These are phyloP conservation scores for Graptemys geographica DNA, from an alignment of 2,797 vertebrate genomes.

Conservation along the genomic window DNA sequence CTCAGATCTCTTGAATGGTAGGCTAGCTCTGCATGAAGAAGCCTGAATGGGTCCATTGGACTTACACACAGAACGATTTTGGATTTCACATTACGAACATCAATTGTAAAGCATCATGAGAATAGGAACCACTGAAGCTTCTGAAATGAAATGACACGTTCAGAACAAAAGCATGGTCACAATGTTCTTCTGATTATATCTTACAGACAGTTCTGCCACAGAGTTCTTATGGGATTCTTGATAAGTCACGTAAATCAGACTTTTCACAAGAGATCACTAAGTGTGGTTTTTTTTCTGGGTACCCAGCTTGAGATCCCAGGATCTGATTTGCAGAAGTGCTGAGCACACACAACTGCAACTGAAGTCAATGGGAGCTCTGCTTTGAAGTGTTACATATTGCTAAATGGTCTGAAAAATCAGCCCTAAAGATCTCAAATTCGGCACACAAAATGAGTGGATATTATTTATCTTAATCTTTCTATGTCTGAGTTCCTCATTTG, in stretches of 20 bases:
- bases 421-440: no score
- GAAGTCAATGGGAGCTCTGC: no score
- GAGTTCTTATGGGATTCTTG: not conserved
- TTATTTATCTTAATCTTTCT: no score
- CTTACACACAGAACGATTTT: not conserved
- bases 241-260: not conserved
- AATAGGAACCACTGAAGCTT: not conserved
- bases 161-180: not conserved
- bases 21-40: not conserved
- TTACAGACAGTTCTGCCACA: not conserved
- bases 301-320: no score
- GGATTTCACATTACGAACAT: not conserved
- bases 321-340: no score
- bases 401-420: no score
- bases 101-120: not conserved
- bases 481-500: no score
- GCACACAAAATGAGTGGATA: no score
- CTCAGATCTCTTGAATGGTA: not conserved
- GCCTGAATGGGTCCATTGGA: not conserved
- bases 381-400: no score
- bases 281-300: not conserved
- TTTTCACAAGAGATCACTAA: not conserved
- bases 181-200: not conserved
- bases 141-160: not conserved
- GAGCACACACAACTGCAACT: no score